Conservation (phyloP, 2,113 vertebrate species). For the Lota lota region DNA sequence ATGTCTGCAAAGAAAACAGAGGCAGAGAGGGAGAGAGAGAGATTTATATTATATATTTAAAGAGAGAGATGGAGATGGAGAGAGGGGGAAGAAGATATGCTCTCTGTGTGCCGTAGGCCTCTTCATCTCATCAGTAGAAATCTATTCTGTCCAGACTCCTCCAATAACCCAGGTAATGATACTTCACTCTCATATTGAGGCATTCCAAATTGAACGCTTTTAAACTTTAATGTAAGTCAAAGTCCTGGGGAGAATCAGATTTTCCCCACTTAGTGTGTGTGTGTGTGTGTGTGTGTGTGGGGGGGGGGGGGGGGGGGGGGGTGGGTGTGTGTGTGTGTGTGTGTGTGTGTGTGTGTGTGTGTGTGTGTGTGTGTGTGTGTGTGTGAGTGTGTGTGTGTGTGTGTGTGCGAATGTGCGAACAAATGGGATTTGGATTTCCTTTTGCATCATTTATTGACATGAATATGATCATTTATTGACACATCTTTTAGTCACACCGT, state of each 20-base stretch:
- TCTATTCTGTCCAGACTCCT: conserved; percentile 65
- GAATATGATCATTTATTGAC: no score
- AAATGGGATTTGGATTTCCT: no score
- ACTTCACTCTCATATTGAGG: conserved; percentile 63
- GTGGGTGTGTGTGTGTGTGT: background rate
- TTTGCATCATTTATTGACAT: no score
- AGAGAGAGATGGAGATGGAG: background rate
- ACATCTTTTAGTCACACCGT: no score
- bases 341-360: background rate
- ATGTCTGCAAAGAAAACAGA: no score
- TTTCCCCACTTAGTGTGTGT: conserved; percentile 37
- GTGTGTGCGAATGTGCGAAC: no score
- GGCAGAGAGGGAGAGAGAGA: no score
- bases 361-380: no score
- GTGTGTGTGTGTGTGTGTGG: background rate
- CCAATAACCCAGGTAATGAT: conserved; percentile 69
- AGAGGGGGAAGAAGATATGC: conserved; percentile 10
- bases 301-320: background rate
- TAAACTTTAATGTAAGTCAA: conserved; percentile 70
- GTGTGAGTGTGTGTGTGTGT: no score
- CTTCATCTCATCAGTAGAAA: conserved; percentile 67
- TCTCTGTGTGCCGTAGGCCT: conserved; percentile 43
- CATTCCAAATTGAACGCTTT: conserved; percentile 66
- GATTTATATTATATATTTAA: background rate
- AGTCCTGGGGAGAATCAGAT: conserved; percentile 66